These are phyloP conservation scores for Glyphotaelius pellucidus DNA, from an alignment of 2,888 invertebrate species.

Conservation along the genomic window DNA sequence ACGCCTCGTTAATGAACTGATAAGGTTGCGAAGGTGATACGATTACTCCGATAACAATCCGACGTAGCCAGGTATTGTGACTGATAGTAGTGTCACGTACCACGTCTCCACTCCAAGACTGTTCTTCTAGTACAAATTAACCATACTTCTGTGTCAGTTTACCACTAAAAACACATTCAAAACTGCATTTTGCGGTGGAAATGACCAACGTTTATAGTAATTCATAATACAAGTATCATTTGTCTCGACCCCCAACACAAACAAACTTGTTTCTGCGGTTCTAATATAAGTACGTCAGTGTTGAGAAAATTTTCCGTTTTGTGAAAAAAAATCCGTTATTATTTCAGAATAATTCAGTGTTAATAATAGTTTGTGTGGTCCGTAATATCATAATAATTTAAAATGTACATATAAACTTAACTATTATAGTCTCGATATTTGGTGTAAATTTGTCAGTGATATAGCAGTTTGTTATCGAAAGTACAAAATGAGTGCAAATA, in stretches of 20 bases:
- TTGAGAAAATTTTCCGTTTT: not conserved
- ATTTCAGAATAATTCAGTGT: not conserved
- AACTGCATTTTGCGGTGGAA: not conserved
- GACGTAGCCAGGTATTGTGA: not conserved
- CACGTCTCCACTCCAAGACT: not conserved
- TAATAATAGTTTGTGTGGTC: not conserved
- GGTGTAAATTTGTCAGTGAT: not conserved
- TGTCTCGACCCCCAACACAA: not conserved
- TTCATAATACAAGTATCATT: not conserved
- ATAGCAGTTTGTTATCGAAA: not conserved
- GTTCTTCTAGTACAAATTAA: not conserved
- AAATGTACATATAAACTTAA: too few species aligned
- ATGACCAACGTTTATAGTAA: not conserved
- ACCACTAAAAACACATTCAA: not conserved
- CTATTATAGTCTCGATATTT: not conserved
- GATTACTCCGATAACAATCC: conserved; percentile 27
- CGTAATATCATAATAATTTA: not conserved
- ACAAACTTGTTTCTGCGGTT: not conserved
- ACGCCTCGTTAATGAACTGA: conserved; percentile 18
- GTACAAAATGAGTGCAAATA: conserved; percentile 67
- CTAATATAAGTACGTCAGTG: not conserved
- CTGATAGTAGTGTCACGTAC: not conserved
- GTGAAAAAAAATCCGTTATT: not conserved
- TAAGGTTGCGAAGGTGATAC: not conserved
- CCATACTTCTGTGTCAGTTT: not conserved